Evolutionary conservation across 1,140 invertebrate genomes (phyloP), one percentile per base, ranked within the genome.

Genomic region (Polypedilum vanderplanki): DNA sequence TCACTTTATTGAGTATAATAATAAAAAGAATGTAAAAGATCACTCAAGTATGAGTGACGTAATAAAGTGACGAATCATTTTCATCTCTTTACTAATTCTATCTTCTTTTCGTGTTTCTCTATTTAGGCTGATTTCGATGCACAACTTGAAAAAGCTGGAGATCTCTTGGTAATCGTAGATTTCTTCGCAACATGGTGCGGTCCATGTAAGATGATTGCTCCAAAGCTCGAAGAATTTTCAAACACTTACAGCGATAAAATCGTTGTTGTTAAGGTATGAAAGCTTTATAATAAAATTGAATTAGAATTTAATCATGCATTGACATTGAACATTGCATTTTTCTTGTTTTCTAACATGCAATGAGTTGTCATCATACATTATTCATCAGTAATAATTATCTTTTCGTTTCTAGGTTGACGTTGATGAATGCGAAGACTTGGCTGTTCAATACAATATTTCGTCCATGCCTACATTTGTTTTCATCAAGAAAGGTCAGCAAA

Each of bases 381-480:
- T 33, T 33, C 24, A 33, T 33, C 2, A 33, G 24, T 33, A 33
- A 46, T 46, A 46, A 17, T 20, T 67, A 70, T 20, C 24, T 70
- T 70, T 20, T 20, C 77, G 80, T 76, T 86, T 85, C n/a, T 80
- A 96, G 93, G 89, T 95, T 20, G 94, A 97, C 84, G 94, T 98
- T 1, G 95, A 98, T 80, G 92, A 95, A 77, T 89, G 88, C 80
- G 93, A 94, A 80, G 93, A 95, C 18, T 84, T 96, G 74, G 91
- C 92, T 9, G 84, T 86, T 74, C 86, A 91, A 75, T 96, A 95
- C 83, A 87, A 90, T 77, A 90, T 98, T 78, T 87, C 86, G 77
- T 93, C 92, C 74, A 97, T 97, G 95, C 96, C 96, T 67, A 97
- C 95, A 0, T 98, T 98, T 82, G 83, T 96, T 22, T 96, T 97